Evolutionary conservation across 2,113 vertebrate species (phyloP), one percentile per base, ranked within the genome.

Genomic region (Anser brachyrhynchus): DNA sequence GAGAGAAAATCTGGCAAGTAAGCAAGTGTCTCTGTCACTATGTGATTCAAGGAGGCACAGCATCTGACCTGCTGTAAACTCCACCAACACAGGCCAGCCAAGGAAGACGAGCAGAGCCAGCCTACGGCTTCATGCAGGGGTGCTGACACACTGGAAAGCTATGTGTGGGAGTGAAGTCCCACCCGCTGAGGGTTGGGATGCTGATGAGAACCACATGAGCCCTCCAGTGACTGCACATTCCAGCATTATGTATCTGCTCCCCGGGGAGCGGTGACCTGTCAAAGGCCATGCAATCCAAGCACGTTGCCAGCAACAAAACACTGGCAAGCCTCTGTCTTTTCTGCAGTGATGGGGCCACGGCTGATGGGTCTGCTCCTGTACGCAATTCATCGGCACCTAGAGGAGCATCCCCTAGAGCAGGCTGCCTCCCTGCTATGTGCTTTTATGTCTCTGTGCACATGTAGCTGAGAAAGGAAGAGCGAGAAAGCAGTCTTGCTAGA

Each of bases 181-280:
- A 96, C 93, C 83, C 95, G 55, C 97, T 87, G n/a, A 67, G 95
- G 80, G 54, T 17, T 94, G 92, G 94, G 92, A 89, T 28, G 94
- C 95, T 97, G 94, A 97, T 96, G 97, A 97, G 95, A 98, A 97
- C 95, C 98, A 98, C 97, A 96, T 98, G 98, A 96, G 96, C 90
- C 95, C 94, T 95, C 67, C 77, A 55, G 95, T 11, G n/a, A 91
- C 84, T 88, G 83, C 1, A 0, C 96, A 96, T 97, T 97, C 97
- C 85, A 96, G 94, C 76, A 67, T 88, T 93, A 89, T 89, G 91
- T 58, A 81, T 94, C 82, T 76, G 46, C 74, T 93, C 85, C 91
- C 74, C 1, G 1, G 55, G 87, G 93, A 96, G 83, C 75, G 26
- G 95, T 87, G 95, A 94, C 94, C 95, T 95, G 94, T 96, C 96